Evolutionary conservation across 1,140 invertebrate species (phyloP), one percentile per base, ranked within the genome.

Genomic region (Papilio polytes): DNA sequence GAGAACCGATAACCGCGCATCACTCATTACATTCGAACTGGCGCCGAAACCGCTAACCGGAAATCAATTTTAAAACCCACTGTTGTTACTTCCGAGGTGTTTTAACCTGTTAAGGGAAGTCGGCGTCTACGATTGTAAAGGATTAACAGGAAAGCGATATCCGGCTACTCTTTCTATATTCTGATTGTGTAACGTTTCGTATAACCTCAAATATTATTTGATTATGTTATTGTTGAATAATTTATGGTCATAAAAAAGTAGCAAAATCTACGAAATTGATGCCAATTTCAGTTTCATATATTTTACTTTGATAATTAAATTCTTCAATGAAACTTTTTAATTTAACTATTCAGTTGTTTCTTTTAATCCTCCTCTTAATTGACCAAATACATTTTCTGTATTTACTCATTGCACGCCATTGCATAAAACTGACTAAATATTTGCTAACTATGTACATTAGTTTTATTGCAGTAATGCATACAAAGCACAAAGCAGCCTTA

Each of bases 1-100:
- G 90, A 88, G 90, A 90, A 87, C 85, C 81, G 89, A 89, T 89
- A 89, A 83, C 80, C 80, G 85, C 81, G 53, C 70, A 87, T 79
- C 82, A 83, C 83, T 82, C 82, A 81, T 85, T 90, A 88, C 88
- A 87, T 85, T 83, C 86, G 84, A 83, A 82, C 85, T 81, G 82
- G 74, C 81, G 82, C 79, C 76, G 70, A 70, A 72, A 86, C 82
- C 89, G 89, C 87, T 90, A 89, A 85, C 89, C 90, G 90, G 90
- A 91, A 88, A 91, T 88, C 86, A 88, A 86, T 83, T 86, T 85
- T 83, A 83, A 82, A 85, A 85, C 81, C 78, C 74, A 83, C 78
- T 59, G 84, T 86, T 84, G 83, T 88, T 81, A 83, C 78, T 83
- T 86, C 87, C 86, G 80, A 85, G 79, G 66, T 81, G 66, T 83